Base-by-base conservation (phyloP, 1,140 invertebrate species). In the Aphelinus certus region DNA sequence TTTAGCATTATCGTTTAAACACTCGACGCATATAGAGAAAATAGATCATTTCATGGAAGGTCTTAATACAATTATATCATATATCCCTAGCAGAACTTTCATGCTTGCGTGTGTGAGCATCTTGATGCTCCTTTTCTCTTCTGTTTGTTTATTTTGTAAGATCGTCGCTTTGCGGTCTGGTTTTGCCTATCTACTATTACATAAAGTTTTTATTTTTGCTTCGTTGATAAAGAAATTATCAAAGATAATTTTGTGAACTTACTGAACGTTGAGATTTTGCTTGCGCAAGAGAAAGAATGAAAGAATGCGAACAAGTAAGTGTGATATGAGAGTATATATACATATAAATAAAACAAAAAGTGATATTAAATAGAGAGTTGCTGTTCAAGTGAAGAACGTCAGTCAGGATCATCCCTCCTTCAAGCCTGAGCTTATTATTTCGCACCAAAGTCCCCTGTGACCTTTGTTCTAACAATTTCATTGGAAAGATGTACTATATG, bases 401-500 rank as follows among this genome's bases (percentile, higher is more conserved):
- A 71, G 65, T 77, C 65, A 77, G 73, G 63, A 75, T 77, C 58
- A 74, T 66, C 64, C 68, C 66, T 10, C 62, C 62, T 74, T 58
- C 72, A 58, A 74, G 64, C 69, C 71, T 63, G 57, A 68, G 71
- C 56, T 76, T 76, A 66, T 75, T 49, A 70, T 72, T 75, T 76
- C 42, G 70, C 70, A 78, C 77, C 77, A 78, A 78, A 78, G 73
- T 66, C 53, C 66, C 65, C 72, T 67, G 70, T 57, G 73, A 77
- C 64, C 45, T 76, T 76, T 71, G 66, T 63, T 73, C 64, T 51
- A 62, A 62, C 49, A 58, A 48, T 43, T 26, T 45, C 51, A 68
- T 74, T 74, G 72, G 72, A 63, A 73, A 68, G 51, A 74, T 75
- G 76, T 77, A 77, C 73, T 75, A 73, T 69, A 75, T 43, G 73